Conservation (phyloP, 2,113 vertebrate species). For the Ovis canadensis region DNA sequence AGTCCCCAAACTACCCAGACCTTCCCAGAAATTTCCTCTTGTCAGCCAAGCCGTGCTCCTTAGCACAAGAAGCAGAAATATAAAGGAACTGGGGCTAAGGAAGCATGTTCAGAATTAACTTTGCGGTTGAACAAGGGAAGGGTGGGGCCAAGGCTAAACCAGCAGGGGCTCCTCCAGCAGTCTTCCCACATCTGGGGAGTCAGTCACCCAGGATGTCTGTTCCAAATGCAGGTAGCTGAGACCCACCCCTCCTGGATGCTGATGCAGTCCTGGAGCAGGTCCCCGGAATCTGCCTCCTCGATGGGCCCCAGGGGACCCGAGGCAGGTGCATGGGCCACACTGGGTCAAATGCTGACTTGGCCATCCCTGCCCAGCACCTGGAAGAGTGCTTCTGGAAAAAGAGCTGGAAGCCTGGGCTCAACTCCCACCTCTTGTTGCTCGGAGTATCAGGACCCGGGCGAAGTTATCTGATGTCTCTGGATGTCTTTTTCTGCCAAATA, state of each 20-base stretch:
- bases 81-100: background rate
- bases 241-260: background rate
- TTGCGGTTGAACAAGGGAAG: background rate
- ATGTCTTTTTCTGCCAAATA: background rate
- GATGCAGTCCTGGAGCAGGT: background rate
- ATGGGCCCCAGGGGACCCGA: background rate
- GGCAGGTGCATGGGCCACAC: background rate
- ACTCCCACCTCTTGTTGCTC: background rate
- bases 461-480: background rate
- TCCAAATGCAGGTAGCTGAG: background rate
- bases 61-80: background rate
- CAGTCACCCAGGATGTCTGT: background rate
- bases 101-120: background rate
- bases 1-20: background rate
- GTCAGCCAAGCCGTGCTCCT: background rate
- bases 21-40: background rate
- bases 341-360: background rate
- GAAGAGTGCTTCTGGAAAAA: background rate
- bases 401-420: background rate
- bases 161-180: background rate
- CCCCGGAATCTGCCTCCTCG: background rate
- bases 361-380: background rate
- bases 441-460: background rate
- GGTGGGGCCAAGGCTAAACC: background rate
- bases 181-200: background rate